Conservation (phyloP, 2,888 invertebrate species). For the Agrotis ipsilon region DNA sequence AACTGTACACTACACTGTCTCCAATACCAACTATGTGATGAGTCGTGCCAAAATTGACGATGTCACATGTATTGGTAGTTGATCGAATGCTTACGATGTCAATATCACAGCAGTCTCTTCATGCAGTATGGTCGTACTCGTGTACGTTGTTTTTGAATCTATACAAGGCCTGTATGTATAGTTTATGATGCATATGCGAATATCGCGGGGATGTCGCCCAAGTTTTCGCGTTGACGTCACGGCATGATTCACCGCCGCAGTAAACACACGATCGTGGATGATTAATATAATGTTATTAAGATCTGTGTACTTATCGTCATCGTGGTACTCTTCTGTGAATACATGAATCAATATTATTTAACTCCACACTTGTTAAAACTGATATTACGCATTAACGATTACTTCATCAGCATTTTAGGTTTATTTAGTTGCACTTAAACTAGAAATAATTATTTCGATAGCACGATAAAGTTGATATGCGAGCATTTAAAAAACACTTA, state of each 20-base stretch:
- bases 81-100: conserved; percentile 6
- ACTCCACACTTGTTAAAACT: background rate
- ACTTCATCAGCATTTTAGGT: conserved; percentile 11
- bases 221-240: conserved; percentile 45
- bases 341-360: conserved; percentile 48
- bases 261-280: conserved; percentile 32
- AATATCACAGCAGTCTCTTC: background rate
- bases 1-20: background rate
- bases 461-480: background rate
- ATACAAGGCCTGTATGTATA: background rate
- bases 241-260: conserved; percentile 46
- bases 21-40: background rate
- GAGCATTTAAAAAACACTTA: conserved; percentile 1
- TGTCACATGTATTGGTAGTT: background rate
- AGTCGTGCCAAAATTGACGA: conserved; percentile 2
- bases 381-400: background rate
- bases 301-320: conserved; percentile 35
- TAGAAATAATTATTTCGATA: background rate
- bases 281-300: conserved; percentile 36
- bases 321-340: conserved; percentile 43
- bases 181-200: conserved; percentile 3
- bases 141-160: background rate
- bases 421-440: background rate
- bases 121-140: background rate
- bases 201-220: conserved; percentile 35